Evolutionary conservation across 2,113 vertebrate species (phyloP), one percentile per base, ranked within the genome.

Genomic region (Stercorarius parasiticus): DNA sequence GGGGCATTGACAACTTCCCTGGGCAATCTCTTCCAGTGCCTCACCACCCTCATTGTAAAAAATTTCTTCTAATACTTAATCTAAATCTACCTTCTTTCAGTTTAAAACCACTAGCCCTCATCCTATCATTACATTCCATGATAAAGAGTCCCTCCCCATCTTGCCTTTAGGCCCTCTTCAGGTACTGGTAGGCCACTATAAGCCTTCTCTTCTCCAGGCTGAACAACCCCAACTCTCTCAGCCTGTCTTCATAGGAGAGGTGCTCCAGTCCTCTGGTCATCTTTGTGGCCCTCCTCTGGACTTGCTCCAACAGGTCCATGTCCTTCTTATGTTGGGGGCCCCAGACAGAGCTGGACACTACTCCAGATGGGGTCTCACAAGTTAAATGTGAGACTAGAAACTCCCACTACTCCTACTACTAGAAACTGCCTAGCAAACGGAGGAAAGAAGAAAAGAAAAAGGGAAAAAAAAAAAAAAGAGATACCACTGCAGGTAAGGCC

Each of bases 391-490:
- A 58, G 55, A 82, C 30, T 56, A 61, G 23, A 47, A 93, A 58
- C 27, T 62, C 72, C 14, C n/a, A 56, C 20, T 77, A 21, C 9
- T 45, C 43, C 43, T 45, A 45, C 43, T 45, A 9, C 45, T 45
- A 45, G 18, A 45, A 45, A 19, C 45, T 45, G 45, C 23, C 67
- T n/a, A 52, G 8, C 11, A 91, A 84, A 89, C 4, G 6, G 11
- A 9, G 4, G 7, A n/a, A 32, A 19, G 3, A n/a, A 13, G 16
- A 42, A 10, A 15, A 18, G 4, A 3, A 9, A 11, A 56, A 12
- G 13, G 25, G 34, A 36, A 47, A 10, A 29, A 36, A 36, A 53
- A 10, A 40, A 9, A 26, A 36, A 59, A 42, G 27, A n/a, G 9
- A 61, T 47, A 26, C 6, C 21, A 59, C 8, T 5, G 22, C n/a